Evolutionary conservation across 2,888 invertebrate species (phyloP).

Genomic region (Tenodera sinensis): DNA sequence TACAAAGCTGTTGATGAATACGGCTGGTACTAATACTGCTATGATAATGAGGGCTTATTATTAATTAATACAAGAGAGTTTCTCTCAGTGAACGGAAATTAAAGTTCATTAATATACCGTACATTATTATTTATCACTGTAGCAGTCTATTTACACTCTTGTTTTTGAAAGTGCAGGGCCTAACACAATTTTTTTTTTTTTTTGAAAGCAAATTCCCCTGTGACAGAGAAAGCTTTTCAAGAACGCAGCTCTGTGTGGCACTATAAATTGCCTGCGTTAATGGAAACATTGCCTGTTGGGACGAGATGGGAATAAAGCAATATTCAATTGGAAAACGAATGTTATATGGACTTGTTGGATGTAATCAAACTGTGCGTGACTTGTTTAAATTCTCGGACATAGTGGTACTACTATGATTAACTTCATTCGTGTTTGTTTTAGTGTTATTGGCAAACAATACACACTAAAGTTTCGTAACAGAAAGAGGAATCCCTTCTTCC

Average conservation of each 20-base stretch:
- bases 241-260: background rate
- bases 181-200: background rate
- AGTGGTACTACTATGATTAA: background rate
- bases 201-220: background rate
- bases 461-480: no score
- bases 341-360: background rate
- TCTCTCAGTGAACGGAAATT: background rate
- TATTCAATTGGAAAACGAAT: background rate
- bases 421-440: no score
- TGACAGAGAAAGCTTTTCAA: background rate
- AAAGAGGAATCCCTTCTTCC: no score
- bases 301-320: background rate
- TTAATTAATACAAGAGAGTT: background rate
- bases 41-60: background rate
- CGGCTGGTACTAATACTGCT: background rate
- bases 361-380: background rate
- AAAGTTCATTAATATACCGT: background rate
- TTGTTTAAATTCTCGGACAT: background rate
- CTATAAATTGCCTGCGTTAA: background rate
- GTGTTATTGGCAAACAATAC: no score
- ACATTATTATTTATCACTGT: background rate
- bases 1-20: background rate
- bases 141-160: background rate
- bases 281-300: background rate
- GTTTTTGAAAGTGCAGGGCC: background rate